phyloP scores from a whole-genome alignment of 2,113 vertebrate genomes.

The Nansenia antarctica region DNA sequence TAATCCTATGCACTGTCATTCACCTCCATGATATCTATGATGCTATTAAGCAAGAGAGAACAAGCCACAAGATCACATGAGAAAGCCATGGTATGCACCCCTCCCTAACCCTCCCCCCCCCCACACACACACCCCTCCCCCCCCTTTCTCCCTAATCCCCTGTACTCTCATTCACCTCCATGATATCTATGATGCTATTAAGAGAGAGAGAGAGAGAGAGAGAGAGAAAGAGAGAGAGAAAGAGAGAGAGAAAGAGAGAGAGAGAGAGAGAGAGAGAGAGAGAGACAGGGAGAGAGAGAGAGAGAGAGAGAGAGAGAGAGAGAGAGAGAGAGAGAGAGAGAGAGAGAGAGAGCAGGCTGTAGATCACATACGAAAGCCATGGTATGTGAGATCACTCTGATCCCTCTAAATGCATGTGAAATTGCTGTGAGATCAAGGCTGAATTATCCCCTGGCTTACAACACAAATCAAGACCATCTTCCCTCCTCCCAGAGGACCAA shows the following conservation, averaged over 20 bases:
- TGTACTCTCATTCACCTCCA: not conserved
- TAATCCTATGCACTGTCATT: not conserved
- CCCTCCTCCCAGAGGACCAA: conserved; percentile 19
- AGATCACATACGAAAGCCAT: too few relatives aligned
- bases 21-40: conserved; percentile 20
- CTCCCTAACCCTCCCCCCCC: not conserved
- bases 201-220: too few relatives aligned
- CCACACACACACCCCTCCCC: too few relatives aligned
- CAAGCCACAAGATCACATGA: not conserved
- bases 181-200: conserved; percentile 26
- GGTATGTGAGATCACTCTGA: conserved; percentile 36
- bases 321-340: too few relatives aligned
- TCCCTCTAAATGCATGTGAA: conserved; percentile 35
- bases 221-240: too few relatives aligned
- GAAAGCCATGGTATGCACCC: conserved; percentile 33
- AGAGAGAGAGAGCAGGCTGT: too few relatives aligned
- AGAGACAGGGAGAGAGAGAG: too few relatives aligned
- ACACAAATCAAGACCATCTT: conserved; percentile 24
- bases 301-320: too few relatives aligned
- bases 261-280: too few relatives aligned
- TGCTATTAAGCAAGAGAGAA: conserved; percentile 5
- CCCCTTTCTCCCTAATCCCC: not conserved
- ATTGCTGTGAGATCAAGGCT: conserved; percentile 36
- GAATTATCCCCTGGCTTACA: conserved; percentile 30
- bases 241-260: too few relatives aligned